Evolutionary conservation across 2,888 invertebrate species (phyloP), one percentile per base, ranked within the genome.

Genomic region (Drosophila macrospina): DNA sequence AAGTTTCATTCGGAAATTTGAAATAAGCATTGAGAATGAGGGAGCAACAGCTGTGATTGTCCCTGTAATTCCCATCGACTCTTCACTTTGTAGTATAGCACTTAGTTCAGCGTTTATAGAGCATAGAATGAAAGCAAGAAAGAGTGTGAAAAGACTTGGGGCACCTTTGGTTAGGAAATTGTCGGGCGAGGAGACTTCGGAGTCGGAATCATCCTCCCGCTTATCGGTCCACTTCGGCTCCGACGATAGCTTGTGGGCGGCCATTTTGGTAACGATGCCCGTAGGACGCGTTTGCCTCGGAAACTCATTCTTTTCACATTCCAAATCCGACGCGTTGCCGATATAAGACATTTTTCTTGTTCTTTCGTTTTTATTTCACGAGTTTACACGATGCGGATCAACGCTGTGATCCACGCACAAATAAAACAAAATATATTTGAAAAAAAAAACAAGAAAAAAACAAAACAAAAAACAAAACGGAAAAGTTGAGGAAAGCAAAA

Each of bases 81-180:
- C n/a, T n/a, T n/a, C n/a, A n/a, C n/a, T n/a, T n/a, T n/a, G n/a
- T n/a, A n/a, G n/a, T n/a, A n/a, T n/a, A n/a, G n/a, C n/a, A n/a
- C n/a, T n/a, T n/a, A n/a, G 26, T 2, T 41, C 3, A 6, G 1
- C 20, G n/a, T 20, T 41, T 5, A 20, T 11, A 11, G 16, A 39
- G 15, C 10, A 5, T 1, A 39, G 5, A 39, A 5, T n/a, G n/a
- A n/a, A n/a, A n/a, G n/a, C n/a, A n/a, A n/a, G n/a, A n/a, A n/a
- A n/a, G n/a, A n/a, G n/a, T n/a, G n/a, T n/a, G n/a, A n/a, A n/a
- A n/a, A n/a, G n/a, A 44, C 20, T 34, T 24, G 11, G 32, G 7
- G 78, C 88, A 92, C 95, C 95, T 92, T 96, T 96, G 47, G 96
- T 95, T 81, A 97, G 93, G 92, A 97, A 97, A 90, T 96, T 95